Conservation (phyloP, 2,888 invertebrate species). For the Chrysotoxum bicinctum region DNA sequence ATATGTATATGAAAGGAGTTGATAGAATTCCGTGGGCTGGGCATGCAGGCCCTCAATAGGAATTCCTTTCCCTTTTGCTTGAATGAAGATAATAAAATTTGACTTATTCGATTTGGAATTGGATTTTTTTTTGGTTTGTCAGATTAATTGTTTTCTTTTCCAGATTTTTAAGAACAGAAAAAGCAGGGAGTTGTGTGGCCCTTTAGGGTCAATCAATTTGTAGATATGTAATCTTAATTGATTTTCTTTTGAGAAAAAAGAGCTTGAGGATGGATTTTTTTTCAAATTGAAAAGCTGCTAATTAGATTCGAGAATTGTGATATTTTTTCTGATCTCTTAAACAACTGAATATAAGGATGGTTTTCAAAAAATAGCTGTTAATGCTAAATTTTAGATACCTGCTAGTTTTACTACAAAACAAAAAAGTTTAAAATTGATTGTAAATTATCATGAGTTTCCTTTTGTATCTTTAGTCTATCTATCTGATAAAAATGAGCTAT, state of each 20-base stretch:
- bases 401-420: too few species aligned
- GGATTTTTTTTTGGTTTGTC: conserved; percentile 29
- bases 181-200: conserved; percentile 1
- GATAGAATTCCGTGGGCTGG: conserved; percentile 23
- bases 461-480: too few species aligned
- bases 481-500: too few species aligned
- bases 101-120: conserved; percentile 60
- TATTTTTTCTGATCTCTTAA: too few species aligned
- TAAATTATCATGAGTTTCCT: too few species aligned
- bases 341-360: too few species aligned
- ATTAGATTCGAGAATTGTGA: too few species aligned
- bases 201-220: conserved; percentile 49
- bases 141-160: conserved; percentile 37
- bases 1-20: conserved; percentile 20
- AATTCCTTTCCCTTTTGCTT: conserved; percentile 66
- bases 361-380: too few species aligned
- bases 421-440: too few species aligned
- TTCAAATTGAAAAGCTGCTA: background rate
- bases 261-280: background rate
- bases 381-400: too few species aligned
- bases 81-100: conserved; percentile 55
- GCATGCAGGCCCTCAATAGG: background rate
- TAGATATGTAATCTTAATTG: conserved; percentile 4
- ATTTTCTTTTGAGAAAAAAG: background rate
- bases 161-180: conserved; percentile 6